Base-by-base conservation (phyloP, 1,140 invertebrate species). In the Hyles vespertilio region DNA sequence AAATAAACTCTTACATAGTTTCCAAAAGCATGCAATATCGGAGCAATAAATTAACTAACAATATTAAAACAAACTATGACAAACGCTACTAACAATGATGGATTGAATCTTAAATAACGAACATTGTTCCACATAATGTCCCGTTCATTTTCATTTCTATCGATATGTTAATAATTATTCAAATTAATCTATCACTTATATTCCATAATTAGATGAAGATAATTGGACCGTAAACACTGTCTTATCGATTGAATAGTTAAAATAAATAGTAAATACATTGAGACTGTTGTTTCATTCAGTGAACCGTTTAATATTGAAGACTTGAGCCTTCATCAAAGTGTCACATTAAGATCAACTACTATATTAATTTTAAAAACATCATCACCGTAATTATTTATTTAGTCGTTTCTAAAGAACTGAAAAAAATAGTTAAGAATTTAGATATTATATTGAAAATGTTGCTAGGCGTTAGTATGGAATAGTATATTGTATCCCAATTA, bases 241-340 rank as follows among this genome's bases (percentile, higher is more conserved):
- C 51, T 60, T 63, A 58, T 63, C 56, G 60, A 66, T 66, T 57
- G 48, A 65, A 40, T 69, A 65, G 61, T 59, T 60, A 58, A 52
- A 12, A 53, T 68, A 68, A 64, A 52, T 22, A 22, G 22, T 57
- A 62, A 64, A 51, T 48, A 63, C 10, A 63, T 45, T 58, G 49
- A 63, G 48, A 49, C 40, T 70, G 49, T 72, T 70, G 61, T 70
- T 64, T 64, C 44, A 50, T 70, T 64, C 59, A 72, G 50, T 69
- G 66, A 70, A 61, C 61, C 65, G 32, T 69, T 65, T 71, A 61
- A 58, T 67, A 22, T 22, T 22, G 22, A 22, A 22, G 22, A 22
- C 52, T 22, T 40, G 49, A 44, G 32, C 53, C 51, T 43, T 10
- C 22, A 46, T 22, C 56, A 56, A 65, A 53, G 52, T 58, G 53